These are phyloP conservation scores for Phytoseiulus persimilis DNA, from an alignment of 2,888 invertebrate species.

Conservation along the genomic window DNA sequence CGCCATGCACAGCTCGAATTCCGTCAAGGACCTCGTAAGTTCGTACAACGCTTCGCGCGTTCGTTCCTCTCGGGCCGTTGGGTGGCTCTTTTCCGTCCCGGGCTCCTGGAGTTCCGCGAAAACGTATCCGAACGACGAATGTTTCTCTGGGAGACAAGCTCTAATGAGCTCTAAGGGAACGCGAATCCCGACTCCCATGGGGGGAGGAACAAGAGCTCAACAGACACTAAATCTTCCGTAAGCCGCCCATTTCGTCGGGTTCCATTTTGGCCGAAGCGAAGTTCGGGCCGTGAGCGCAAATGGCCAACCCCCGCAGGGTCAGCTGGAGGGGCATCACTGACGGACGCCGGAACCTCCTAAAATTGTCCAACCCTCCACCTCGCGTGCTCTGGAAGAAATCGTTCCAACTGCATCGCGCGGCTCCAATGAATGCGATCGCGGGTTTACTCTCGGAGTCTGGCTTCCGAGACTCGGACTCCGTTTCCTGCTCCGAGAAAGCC, in stretches of 20 bases:
- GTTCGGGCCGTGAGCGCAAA: neutral
- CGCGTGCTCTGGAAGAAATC: no score
- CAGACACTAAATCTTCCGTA: neutral
- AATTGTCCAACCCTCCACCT: no score
- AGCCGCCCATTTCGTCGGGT: neutral
- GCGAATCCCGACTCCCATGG: neutral
- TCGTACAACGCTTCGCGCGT: neutral
- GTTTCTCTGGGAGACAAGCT: neutral
- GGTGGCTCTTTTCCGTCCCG: no score
- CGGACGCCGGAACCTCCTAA: no score
- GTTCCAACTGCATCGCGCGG: no score
- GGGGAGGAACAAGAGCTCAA: neutral
- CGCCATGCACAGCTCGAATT: conserved; percentile 25
- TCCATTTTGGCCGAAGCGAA: neutral
- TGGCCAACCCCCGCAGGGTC: neutral
- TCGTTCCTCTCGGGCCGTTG: neutral
- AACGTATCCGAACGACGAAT: neutral
- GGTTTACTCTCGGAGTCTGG: no score
- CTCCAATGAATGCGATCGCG: no score
- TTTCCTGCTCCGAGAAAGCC: no score
- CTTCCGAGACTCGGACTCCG: no score
- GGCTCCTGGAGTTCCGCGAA: no score
- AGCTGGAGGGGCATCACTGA: no score
- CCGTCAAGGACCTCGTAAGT: conserved; percentile 38
- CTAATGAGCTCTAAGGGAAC: neutral